These are phyloP conservation scores for Melipona quadrifasciata DNA, from an alignment of 1,140 invertebrate species.

Conservation along the genomic window DNA sequence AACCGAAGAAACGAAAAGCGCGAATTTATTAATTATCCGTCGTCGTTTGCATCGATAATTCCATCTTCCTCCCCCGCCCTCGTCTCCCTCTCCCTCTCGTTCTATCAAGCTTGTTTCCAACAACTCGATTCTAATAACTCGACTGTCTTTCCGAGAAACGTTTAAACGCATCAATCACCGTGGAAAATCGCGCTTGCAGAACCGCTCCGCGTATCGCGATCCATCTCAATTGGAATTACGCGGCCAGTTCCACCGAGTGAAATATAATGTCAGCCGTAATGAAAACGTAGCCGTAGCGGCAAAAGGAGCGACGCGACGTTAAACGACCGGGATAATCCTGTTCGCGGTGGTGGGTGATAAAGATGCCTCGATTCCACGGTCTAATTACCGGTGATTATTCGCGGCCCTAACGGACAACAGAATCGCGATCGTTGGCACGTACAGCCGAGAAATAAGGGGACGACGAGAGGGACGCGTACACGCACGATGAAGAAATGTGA, in stretches of 20 bases:
- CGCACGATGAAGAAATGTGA: constrained; percentile 63
- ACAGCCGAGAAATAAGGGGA: background rate
- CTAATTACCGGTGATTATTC: constrained; percentile 65
- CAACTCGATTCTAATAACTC: background rate
- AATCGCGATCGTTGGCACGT: background rate
- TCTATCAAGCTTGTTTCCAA: background rate
- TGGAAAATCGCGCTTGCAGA: constrained; percentile 14
- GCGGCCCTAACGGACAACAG: constrained; percentile 27
- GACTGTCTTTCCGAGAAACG: constrained; percentile 3
- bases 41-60: background rate
- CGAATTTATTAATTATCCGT: constrained; percentile 32
- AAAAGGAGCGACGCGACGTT: constrained; percentile 32
- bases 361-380: constrained; percentile 57
- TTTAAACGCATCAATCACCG: constrained; percentile 35
- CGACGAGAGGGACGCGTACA: background rate
- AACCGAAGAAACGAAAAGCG: background rate
- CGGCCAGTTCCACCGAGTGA: constrained; percentile 19
- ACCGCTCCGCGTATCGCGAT: background rate
- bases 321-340: constrained; percentile 48
- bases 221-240: constrained; percentile 47
- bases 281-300: constrained; percentile 23
- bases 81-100: background rate
- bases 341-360: constrained; percentile 41
- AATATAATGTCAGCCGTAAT: constrained; percentile 47
- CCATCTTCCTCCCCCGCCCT: background rate